Base-by-base conservation (phyloP, 2,113 vertebrate species). In the Microtus ochrogaster region DNA sequence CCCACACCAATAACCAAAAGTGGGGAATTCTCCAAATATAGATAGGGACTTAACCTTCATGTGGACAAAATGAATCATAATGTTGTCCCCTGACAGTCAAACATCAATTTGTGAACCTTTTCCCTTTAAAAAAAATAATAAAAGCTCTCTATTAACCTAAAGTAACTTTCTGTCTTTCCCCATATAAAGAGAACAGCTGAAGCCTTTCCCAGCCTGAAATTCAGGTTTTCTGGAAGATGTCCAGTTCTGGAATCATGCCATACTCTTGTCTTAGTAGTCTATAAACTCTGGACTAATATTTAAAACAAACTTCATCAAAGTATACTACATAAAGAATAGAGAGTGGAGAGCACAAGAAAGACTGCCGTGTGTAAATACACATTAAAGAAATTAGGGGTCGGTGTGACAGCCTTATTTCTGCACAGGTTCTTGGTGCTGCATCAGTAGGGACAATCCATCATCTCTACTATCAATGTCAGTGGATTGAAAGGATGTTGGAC, bases 21-120 rank as follows among this genome's bases (percentile, higher is more conserved):
- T 89, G 41, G 76, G 85, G 55, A 92, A 88, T 95, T 94, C 58
- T 55, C 87, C 92, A 79, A 89, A 96, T 91, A 94, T 94, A 94
- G 88, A 95, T 77, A 93, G 88, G 94, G 61, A 24, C 21, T 96
- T 86, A 17, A 33, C 72, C 92, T 74, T 21, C 89, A 16, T 91
- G 55, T 74, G 72, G 84, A 36, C 78, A 89, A 77, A 93, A 95
- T 87, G 68, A 97, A 82, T 94, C 87, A 94, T 17, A 85, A 90
- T 68, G 41, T 79, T 68, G 41, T 79, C 74, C 36, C 61, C 7
- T 92, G 21, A 90, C 83, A 97, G 63, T 10, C 13, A 63, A 90
- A 63, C 52, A 84, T 93, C 89, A 90, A 76, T 44, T 90, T 81
- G 68, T 44, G 89, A 93, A 65, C 74, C 89, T 92, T 21, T 89